Conservation (phyloP, 1,140 invertebrate genomes). For the Papilio polyxenes region DNA sequence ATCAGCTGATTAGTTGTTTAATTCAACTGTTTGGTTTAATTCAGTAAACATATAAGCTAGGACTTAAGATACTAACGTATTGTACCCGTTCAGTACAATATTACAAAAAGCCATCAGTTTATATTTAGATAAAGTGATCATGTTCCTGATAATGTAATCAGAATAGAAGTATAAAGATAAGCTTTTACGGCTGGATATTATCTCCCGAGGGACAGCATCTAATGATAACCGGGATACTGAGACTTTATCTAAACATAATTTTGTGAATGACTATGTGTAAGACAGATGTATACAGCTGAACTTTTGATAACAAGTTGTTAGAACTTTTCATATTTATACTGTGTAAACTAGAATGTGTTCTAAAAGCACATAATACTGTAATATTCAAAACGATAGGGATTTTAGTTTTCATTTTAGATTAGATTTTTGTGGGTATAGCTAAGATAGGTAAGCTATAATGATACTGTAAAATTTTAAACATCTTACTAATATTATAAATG, state of each 20-base stretch:
- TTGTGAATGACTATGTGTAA: neutral
- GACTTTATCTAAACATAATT: slow-evolving; percentile 2
- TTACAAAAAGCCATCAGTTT: neutral
- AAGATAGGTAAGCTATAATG: no score
- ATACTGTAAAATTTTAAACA: no score
- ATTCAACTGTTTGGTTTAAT: no score
- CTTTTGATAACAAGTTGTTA: neutral
- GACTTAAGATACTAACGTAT: neutral
- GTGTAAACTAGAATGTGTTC: no score
- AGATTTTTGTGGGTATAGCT: no score
- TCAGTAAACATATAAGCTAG: neutral
- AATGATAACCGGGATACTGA: neutral
- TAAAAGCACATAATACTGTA: no score
- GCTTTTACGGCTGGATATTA: neutral
- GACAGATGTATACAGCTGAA: neutral
- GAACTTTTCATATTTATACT: neutral
- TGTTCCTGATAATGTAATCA: slow-evolving; percentile 17
- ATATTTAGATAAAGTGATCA: slow-evolving; percentile 16
- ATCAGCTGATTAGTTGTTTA: no score
- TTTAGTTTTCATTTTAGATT: no score
- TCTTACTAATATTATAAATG: no score
- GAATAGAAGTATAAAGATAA: slow-evolving; percentile 18
- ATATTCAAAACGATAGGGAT: no score
- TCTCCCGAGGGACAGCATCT: slow-evolving; percentile 5
- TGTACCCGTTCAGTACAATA: neutral